phyloP scores from a whole-genome alignment of 2,113 vertebrate genomes.

The Odocoileus hemionus region DNA sequence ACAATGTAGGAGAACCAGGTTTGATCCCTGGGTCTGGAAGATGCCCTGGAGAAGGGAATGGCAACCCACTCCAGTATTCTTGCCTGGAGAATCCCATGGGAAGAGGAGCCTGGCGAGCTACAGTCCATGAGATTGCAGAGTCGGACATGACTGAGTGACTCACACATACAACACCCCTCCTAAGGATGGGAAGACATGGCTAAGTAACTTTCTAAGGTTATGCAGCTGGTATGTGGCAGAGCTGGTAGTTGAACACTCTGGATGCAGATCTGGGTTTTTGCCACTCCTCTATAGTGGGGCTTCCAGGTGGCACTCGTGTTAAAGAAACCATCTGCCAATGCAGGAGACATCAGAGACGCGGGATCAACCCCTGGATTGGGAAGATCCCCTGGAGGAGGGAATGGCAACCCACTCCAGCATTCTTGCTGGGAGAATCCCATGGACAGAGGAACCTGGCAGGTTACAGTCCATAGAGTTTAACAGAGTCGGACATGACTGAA shows the following conservation, averaged over 20 bases:
- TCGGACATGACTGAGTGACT: neutral
- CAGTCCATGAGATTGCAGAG: neutral
- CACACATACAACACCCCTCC: neutral
- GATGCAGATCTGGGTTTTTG: neutral
- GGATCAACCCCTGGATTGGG: neutral
- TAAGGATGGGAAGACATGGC: neutral
- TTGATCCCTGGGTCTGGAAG: neutral
- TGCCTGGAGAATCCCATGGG: neutral
- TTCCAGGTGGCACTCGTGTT: neutral
- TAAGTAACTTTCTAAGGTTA: neutral
- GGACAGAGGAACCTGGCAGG: neutral
- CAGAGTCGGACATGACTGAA: neutral
- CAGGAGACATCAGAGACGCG: neutral
- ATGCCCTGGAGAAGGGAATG: neutral
- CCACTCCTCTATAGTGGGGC: neutral
- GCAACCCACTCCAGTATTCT: neutral
- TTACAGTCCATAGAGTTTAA: neutral
- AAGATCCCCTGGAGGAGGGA: neutral
- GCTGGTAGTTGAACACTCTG: neutral
- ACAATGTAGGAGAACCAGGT: neutral
- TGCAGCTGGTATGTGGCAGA: too few relatives aligned
- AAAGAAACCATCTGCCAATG: neutral
- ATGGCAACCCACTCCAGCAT: neutral
- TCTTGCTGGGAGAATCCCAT: neutral
- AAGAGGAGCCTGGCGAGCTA: neutral